Percentiles rank a stretch among this genome's conserved stretches.
phyloP scores from a whole-genome alignment of 2,113 vertebrate genomes.

The Leuciscus idus region DNA sequence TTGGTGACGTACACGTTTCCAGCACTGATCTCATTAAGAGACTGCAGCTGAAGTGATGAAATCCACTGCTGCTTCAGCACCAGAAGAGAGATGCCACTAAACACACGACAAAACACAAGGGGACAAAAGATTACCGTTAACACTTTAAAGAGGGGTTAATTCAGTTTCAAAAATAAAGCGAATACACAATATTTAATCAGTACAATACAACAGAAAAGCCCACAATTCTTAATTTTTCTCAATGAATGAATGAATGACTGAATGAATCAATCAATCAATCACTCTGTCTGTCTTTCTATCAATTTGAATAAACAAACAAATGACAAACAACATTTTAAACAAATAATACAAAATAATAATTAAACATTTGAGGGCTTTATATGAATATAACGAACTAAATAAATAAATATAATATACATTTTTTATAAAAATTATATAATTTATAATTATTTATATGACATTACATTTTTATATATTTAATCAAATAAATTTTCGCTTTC shows the following conservation, averaged over 20 bases:
- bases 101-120: background rate
- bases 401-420: background rate
- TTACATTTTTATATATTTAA: background rate
- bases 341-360: no score
- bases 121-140: background rate
- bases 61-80: constrained; percentile 96
- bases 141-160: background rate
- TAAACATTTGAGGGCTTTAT: no score
- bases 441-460: background rate
- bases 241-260: no score
- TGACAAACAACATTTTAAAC: no score
- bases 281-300: no score
- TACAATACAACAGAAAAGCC: background rate
- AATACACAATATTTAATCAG: background rate
- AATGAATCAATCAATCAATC: no score
- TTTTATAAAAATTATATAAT: no score
- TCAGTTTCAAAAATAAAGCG: background rate
- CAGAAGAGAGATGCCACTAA: constrained; percentile 93
- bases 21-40: constrained; percentile 93
- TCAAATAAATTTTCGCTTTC: background rate
- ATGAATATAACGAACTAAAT: no score
- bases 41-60: constrained; percentile 92
- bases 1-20: constrained; percentile 96
- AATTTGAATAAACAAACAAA: no score
- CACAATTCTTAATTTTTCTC: no score